Conservation (phyloP, 1,140 invertebrate species). For the Mercenaria mercenaria region DNA sequence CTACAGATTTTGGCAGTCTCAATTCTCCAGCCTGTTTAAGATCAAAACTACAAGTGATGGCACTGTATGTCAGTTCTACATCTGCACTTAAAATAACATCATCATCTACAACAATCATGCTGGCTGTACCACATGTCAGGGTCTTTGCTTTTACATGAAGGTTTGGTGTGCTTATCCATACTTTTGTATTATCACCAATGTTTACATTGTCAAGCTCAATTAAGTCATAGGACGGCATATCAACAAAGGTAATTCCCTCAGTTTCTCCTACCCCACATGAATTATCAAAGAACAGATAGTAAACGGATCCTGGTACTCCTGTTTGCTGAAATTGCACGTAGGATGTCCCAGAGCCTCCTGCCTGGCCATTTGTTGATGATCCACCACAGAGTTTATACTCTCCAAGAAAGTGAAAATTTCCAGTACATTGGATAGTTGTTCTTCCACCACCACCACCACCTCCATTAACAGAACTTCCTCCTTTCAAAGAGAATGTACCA, state of each 20-base stretch:
- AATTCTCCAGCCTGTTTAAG: slow-evolving; percentile 74
- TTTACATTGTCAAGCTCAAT: slow-evolving; percentile 54
- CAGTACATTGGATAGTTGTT: slow-evolving; percentile 57
- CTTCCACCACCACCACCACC: slow-evolving; percentile 79
- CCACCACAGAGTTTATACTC: slow-evolving; percentile 71
- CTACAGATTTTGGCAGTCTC: slow-evolving; percentile 73
- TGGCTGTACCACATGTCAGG: slow-evolving; percentile 72
- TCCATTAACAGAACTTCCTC: slow-evolving; percentile 54
- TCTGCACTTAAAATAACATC: slow-evolving; percentile 76
- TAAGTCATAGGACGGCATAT: slow-evolving; percentile 8
- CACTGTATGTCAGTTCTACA: slow-evolving; percentile 68
- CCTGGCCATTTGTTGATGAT: slow-evolving; percentile 62
- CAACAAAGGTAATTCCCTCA: slow-evolving; percentile 65
- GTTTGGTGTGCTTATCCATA: slow-evolving; percentile 62
- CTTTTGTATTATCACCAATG: slow-evolving; percentile 62
- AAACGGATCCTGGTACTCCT: slow-evolving; percentile 27
- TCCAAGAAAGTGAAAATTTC: slow-evolving; percentile 74
- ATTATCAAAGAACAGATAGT: slow-evolving; percentile 71
- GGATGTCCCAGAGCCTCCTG: slow-evolving; percentile 78
- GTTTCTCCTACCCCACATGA: slow-evolving; percentile 51
- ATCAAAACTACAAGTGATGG: slow-evolving; percentile 76
- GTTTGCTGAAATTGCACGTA: slow-evolving; percentile 61
- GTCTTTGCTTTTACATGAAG: slow-evolving; percentile 72
- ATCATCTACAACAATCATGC: slow-evolving; percentile 70
- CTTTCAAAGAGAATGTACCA: slow-evolving; percentile 68